Conservation (phyloP, 2,113 vertebrate species). For the Nothoprocta perdicaria region DNA sequence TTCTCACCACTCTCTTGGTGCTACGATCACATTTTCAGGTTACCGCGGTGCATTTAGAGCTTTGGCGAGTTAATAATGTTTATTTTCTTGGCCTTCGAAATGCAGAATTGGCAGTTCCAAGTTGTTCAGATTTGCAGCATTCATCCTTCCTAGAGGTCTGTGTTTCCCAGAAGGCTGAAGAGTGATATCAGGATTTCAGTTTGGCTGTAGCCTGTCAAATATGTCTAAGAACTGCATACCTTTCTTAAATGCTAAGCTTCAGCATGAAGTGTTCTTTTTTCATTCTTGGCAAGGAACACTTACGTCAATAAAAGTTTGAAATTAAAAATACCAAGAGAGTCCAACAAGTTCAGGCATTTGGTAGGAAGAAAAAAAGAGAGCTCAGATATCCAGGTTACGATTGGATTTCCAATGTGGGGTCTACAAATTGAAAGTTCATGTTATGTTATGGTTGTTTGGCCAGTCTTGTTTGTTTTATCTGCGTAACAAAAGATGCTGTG, state of each 20-base stretch:
- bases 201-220: not conserved
- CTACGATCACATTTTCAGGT: not conserved
- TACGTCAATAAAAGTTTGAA: conserved; percentile 1
- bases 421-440: not conserved
- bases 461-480: not conserved
- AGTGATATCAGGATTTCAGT: not conserved
- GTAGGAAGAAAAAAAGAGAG: not conserved
- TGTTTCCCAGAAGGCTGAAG: not conserved
- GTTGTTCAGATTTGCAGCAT: not conserved
- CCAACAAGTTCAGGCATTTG: not conserved
- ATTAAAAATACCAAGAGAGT: not conserved
- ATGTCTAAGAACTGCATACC: not conserved
- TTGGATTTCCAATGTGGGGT: not conserved
- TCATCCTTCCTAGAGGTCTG: not conserved
- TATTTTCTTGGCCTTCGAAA: not conserved
- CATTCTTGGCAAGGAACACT: not conserved
- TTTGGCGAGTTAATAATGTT: not conserved
- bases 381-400: not conserved
- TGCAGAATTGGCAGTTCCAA: not conserved
- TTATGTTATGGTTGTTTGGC: not conserved
- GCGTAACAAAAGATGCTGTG: not conserved
- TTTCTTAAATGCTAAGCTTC: not conserved
- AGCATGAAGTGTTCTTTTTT: not conserved
- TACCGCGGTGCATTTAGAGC: not conserved
- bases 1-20: conserved; percentile 1